These are phyloP conservation scores for Notodonta dromedarius DNA, from an alignment of 2,888 invertebrate genomes.

Conservation along the genomic window DNA sequence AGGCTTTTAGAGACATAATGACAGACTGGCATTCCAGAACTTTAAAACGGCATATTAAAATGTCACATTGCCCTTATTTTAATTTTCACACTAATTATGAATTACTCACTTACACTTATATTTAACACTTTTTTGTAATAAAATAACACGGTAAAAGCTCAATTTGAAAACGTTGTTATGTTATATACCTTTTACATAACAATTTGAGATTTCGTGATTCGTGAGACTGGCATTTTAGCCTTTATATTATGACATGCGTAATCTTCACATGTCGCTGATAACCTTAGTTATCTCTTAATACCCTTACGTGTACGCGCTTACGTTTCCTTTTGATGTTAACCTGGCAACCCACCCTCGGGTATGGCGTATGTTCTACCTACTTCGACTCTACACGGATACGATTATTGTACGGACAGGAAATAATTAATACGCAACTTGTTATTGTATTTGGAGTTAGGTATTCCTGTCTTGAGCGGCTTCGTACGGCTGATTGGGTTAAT, in stretches of 20 bases:
- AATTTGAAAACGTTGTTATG: too few relatives aligned
- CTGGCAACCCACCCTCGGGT: slow-evolving; percentile 4
- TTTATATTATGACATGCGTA: background rate
- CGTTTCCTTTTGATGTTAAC: slow-evolving; percentile 35
- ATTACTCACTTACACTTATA: too few relatives aligned
- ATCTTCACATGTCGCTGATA: background rate
- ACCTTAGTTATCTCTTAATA: slow-evolving; percentile 13
- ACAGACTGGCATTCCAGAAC: too few relatives aligned
- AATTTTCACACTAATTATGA: too few relatives aligned
- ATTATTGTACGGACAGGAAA: slow-evolving; percentile 3
- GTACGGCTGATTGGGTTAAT: background rate
- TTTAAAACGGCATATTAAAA: background rate
- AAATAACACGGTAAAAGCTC: too few relatives aligned
- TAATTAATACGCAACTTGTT: slow-evolving; percentile 10
- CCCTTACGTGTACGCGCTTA: slow-evolving; percentile 7
- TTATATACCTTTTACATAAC: too few relatives aligned
- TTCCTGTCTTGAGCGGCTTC: slow-evolving; percentile 2
- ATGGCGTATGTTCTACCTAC: slow-evolving; percentile 11
- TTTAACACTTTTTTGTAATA: too few relatives aligned
- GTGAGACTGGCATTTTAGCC: too few relatives aligned
- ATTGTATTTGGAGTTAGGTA: background rate
- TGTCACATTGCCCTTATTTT: too few relatives aligned
- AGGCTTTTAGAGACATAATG: too few relatives aligned
- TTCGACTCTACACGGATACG: slow-evolving; percentile 24
- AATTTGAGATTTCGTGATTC: too few relatives aligned